Conservation (phyloP, 2,797 vertebrate genomes). For the Rhinatrema bivittatum region DNA sequence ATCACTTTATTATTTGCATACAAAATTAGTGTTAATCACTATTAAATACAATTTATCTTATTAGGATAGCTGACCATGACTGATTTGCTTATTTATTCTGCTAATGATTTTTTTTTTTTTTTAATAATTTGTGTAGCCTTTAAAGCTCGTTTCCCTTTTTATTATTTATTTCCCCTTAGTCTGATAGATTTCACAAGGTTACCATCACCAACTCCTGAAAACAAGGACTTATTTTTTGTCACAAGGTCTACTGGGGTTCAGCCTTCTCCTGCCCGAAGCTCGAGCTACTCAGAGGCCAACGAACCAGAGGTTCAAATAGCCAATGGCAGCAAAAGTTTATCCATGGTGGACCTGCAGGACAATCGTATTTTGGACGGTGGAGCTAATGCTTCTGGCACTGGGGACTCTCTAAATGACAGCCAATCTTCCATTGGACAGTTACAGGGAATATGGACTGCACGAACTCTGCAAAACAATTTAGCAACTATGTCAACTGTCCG, state of each 20-base stretch:
- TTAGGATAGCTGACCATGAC: too few species aligned
- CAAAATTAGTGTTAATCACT: too few species aligned
- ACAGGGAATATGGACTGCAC: conserved; percentile 70
- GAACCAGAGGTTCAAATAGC: conserved; percentile 88
- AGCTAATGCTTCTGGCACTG: conserved; percentile 42
- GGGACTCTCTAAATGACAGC: conserved; percentile 61
- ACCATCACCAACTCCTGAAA: conserved; percentile 96
- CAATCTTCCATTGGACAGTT: conserved; percentile 50
- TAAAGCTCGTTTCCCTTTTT: conserved; percentile 46
- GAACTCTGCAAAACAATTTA: conserved; percentile 66
- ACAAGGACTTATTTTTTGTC: conserved; percentile 99
- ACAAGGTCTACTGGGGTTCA: conserved; percentile 90
- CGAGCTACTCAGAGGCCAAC: conserved; percentile 96
- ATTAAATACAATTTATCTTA: too few species aligned
- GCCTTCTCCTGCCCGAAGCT: conserved; percentile 92
- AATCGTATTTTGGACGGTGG: conserved; percentile 73
- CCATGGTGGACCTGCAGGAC: conserved; percentile 97
- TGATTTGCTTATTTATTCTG: conserved; percentile 7
- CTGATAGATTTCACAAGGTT: conserved; percentile 96
- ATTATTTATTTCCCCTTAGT: conserved; percentile 67
- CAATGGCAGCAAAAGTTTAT: conserved; percentile 93
- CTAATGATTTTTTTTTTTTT: too few species aligned
- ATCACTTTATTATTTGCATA: too few species aligned
- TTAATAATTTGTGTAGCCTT: conserved; percentile 49
- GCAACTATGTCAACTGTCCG: conserved; percentile 69